phyloP scores from a whole-genome alignment of 2,888 invertebrate species.

The Yponomeuta malinellus region DNA sequence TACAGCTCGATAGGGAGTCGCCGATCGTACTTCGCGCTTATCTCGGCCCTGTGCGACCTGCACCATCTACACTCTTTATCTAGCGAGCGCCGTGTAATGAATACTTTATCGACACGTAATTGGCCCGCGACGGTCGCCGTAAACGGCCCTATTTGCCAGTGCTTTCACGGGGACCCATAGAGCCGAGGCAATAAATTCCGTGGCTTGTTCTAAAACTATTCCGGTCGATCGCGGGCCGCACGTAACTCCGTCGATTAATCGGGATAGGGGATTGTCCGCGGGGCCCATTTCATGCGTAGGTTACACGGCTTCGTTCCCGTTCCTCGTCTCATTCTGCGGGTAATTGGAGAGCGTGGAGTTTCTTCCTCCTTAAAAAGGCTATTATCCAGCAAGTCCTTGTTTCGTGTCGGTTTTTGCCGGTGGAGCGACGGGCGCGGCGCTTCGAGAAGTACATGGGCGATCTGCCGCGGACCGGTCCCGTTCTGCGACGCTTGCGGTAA shows the following conservation, averaged over 20 bases:
- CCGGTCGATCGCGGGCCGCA: constrained; percentile 5
- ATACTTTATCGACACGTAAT: constrained; percentile 55
- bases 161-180: constrained; percentile 25
- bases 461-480: constrained; percentile 12
- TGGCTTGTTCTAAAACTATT: constrained; percentile 26
- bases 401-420: constrained; percentile 13
- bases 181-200: constrained; percentile 26
- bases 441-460: not conserved
- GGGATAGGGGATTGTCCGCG: constrained; percentile 8
- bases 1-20: constrained; percentile 49
- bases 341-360: constrained; percentile 11
- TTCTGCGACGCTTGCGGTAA: constrained; percentile 47
- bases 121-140: constrained; percentile 41
- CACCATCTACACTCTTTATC: constrained; percentile 44
- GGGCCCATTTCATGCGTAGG: constrained; percentile 7
- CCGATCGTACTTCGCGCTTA: constrained; percentile 60
- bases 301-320: not conserved
- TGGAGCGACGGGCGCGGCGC: not conserved
- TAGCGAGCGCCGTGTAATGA: constrained; percentile 55
- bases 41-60: constrained; percentile 40
- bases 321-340: constrained; percentile 6
- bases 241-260: constrained; percentile 11
- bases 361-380: constrained; percentile 14
- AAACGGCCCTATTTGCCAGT: constrained; percentile 39
- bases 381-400: constrained; percentile 15